Evolutionary conservation across 2,113 vertebrate species (phyloP).

Genomic region (Malaclemys terrapin): DNA sequence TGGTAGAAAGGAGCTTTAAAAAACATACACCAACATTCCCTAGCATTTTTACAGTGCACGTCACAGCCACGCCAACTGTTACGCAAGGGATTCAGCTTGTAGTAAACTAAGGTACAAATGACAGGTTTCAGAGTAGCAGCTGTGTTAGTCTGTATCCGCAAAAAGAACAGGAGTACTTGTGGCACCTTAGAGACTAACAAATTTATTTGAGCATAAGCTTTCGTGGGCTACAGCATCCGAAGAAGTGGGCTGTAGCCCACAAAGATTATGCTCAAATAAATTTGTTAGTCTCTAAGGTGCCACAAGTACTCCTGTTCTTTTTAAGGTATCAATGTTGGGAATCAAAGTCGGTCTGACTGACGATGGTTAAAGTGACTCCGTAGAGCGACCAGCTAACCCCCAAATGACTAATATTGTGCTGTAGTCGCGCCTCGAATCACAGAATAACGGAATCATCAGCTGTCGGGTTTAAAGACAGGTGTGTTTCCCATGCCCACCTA

Average conservation of each 20-base stretch:
- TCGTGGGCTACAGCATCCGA: too few relatives aligned
- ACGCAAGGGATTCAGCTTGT: accelerated
- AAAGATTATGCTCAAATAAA: too few relatives aligned
- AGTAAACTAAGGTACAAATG: accelerated
- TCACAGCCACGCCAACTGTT: accelerated
- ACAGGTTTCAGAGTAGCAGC: too few relatives aligned
- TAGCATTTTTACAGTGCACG: background rate
- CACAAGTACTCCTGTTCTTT: too few relatives aligned
- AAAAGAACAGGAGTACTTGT: too few relatives aligned
- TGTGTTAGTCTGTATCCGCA: too few relatives aligned
- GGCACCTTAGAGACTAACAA: too few relatives aligned
- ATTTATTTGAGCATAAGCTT: too few relatives aligned
- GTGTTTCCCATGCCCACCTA: background rate
- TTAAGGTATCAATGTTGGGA: background rate
- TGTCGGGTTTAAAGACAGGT: background rate
- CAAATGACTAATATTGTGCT: background rate
- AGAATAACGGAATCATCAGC: accelerated
- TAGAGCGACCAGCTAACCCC: background rate
- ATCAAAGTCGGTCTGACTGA: background rate
- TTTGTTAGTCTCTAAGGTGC: too few relatives aligned
- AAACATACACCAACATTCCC: background rate
- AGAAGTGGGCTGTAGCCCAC: too few relatives aligned
- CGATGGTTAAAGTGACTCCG: background rate
- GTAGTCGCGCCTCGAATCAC: background rate
- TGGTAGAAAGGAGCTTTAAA: background rate